These are phyloP conservation scores for Drosophila gunungcola DNA, from an alignment of 1,140 invertebrate genomes.

Conservation along the genomic window DNA sequence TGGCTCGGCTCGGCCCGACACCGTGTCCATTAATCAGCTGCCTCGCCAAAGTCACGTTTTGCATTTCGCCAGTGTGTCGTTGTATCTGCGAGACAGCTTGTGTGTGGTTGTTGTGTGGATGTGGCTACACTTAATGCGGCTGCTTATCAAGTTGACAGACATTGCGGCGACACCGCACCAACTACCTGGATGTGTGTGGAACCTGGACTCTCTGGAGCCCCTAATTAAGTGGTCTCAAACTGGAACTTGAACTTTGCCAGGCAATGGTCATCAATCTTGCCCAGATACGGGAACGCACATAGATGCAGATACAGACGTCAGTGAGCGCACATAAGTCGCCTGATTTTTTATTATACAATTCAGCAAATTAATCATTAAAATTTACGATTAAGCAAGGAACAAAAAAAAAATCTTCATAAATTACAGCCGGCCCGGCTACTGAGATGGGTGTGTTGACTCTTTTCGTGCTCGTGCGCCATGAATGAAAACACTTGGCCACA, in stretches of 20 bases:
- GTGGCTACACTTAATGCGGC: constrained; percentile 53
- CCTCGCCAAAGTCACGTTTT: constrained; percentile 72
- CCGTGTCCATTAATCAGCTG: constrained; percentile 61
- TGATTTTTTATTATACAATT: constrained; percentile 40
- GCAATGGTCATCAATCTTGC: constrained; percentile 64
- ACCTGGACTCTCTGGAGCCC: constrained; percentile 40
- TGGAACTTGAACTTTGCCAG: constrained; percentile 18
- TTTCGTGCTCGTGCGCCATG: constrained; percentile 54
- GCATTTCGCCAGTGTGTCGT: constrained; percentile 44
- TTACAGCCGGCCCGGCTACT: constrained; percentile 27
- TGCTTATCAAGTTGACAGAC: constrained; percentile 77
- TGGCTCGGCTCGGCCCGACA: constrained; percentile 3
- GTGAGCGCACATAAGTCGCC: constrained; percentile 29
- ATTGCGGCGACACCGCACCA: constrained; percentile 39
- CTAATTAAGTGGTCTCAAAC: constrained; percentile 67
- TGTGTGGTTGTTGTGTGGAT: constrained; percentile 13
- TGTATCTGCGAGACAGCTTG: constrained; percentile 24
- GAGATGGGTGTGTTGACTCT: constrained; percentile 63
- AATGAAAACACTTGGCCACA: constrained; percentile 77
- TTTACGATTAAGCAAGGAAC: constrained; percentile 51
- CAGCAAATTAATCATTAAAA: constrained; percentile 73
- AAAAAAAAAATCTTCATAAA: constrained; percentile 61
- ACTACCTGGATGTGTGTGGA: constrained; percentile 12
- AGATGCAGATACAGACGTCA: constrained; percentile 10
- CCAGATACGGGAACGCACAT: constrained; percentile 13